Evolutionary conservation across 2,888 invertebrate species (phyloP), one percentile per base, ranked within the genome.

Genomic region (Apodemia duryi): DNA sequence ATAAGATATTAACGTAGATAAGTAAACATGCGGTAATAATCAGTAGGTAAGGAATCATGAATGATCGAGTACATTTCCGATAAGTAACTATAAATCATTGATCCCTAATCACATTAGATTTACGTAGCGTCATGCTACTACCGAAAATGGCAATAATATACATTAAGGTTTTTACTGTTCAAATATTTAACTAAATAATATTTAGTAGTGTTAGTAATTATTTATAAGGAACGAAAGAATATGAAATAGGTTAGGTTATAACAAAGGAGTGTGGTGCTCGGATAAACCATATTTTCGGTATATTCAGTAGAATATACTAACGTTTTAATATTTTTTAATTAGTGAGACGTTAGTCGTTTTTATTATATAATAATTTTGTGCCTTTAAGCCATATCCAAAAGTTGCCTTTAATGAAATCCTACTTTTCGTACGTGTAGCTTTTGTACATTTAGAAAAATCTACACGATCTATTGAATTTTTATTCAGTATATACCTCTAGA

Each of bases 361-460:
- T 81, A 68, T 73, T 57, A 57, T 57, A 28, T 71, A 70, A 71
- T 74, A 73, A 78, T 78, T 84, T 85, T 84, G 90, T 91, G 91
- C 91, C 91, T 91, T 91, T 82, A 77, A 85, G 86, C 90, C 90
- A 91, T 88, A 88, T 90, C 89, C 77, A 82, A 89, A 84, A 83
- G 80, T 83, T 86, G 89, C 88, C 89, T 90, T 90, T 82, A 78
- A 76, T 77, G 74, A 79, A 76, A 79, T 66, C 67, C 65, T 66
- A 67, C 62, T 68, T 64, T 65, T 80, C 84, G 81, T 84, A 83
- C 80, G 82, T 81, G 83, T 87, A 87, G 85, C 76, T 85, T 84
- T 84, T 85, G 83, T 88, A 89, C 84, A 82, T 82, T 78, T 82
- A 79, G 77, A 77, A 77, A 75, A 76, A 70, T 77, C 70, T 78